Conservation (phyloP, 2,113 vertebrate species). For the Channa maculata region DNA sequence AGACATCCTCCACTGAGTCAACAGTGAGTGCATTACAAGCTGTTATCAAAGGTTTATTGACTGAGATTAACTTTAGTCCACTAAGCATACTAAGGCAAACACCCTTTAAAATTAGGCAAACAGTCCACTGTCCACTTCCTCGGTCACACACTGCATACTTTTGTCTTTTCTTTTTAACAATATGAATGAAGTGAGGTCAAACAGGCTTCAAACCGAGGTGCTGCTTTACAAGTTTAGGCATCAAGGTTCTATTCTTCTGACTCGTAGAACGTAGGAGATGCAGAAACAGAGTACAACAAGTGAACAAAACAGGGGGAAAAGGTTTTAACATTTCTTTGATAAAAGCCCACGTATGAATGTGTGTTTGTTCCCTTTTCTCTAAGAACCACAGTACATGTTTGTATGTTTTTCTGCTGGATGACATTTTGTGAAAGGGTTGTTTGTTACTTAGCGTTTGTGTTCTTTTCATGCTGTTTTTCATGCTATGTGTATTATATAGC, state of each 20-base stretch:
- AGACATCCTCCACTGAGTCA: constrained; percentile 85
- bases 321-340: neutral
- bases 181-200: neutral
- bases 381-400: too few species aligned
- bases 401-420: neutral
- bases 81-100: constrained; percentile 1
- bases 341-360: neutral
- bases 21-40: constrained; percentile 73
- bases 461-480: neutral
- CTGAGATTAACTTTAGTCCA: constrained; percentile 16
- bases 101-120: constrained; percentile 23
- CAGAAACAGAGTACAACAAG: too few species aligned
- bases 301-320: too few species aligned
- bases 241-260: neutral
- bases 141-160: neutral
- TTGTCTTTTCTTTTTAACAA: constrained; percentile 3
- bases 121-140: neutral
- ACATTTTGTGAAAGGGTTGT: neutral
- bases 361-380: neutral
- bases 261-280: neutral
- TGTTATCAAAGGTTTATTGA: constrained; percentile 73
- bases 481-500: neutral
- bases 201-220: neutral
- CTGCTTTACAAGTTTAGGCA: neutral
- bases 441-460: neutral